A percentile compares a stretch with the other conserved stretches of the same genome.
Evolutionary conservation across 2,888 invertebrate species (phyloP).

Genomic region (Tholera decimalis): DNA sequence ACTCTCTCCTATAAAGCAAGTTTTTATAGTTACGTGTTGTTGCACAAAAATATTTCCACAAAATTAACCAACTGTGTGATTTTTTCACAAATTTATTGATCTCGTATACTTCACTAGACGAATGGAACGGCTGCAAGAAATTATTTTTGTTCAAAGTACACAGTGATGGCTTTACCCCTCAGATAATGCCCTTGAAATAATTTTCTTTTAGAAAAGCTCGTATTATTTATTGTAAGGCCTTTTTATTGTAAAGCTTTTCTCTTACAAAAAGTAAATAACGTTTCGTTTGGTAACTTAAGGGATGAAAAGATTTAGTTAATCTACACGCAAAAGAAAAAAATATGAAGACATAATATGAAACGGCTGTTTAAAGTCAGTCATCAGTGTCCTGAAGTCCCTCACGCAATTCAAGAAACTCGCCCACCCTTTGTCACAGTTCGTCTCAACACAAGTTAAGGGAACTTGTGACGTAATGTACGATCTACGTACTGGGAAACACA

Average conservation of each 20-base stretch:
- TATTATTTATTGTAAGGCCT: constrained; percentile 16
- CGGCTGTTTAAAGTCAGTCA: too few relatives aligned
- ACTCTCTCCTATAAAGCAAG: too few relatives aligned
- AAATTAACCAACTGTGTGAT: constrained; percentile 4
- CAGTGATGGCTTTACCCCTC: constrained; percentile 1
- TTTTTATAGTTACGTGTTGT: too few relatives aligned
- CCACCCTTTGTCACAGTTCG: too few relatives aligned
- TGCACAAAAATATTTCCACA: too few relatives aligned
- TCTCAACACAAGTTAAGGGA: too few relatives aligned
- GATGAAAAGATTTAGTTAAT: background rate
- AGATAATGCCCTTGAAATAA: constrained; percentile 15
- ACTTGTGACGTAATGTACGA: too few relatives aligned
- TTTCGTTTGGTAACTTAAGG: background rate
- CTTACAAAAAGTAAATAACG: constrained; percentile 1
- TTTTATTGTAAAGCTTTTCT: constrained; percentile 6
- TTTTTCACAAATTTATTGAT: constrained; percentile 15
- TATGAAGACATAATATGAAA: background rate
- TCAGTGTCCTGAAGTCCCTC: too few relatives aligned
- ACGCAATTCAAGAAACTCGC: too few relatives aligned
- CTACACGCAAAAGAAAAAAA: background rate
- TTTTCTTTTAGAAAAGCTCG: background rate
- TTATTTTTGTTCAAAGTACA: constrained; percentile 11
- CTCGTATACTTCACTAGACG: constrained; percentile 17
- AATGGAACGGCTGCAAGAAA: constrained; percentile 17
- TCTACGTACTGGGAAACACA: too few relatives aligned